A percentile compares a stretch with the other conserved stretches of the same genome.
Conservation (phyloP, 1,140 invertebrate genomes). For the Leguminivora glycinivorella region DNA sequence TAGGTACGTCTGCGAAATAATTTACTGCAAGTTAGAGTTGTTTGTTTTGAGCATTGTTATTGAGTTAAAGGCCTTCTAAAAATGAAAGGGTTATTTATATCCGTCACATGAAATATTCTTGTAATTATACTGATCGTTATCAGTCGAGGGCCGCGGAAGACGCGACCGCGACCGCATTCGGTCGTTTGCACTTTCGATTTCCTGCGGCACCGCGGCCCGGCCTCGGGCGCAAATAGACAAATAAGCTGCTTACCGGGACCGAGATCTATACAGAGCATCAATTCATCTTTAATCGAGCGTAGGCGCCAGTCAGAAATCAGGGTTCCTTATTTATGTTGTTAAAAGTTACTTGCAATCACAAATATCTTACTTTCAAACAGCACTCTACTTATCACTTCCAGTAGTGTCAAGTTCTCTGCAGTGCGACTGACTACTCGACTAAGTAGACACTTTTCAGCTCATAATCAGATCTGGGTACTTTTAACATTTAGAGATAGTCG, state of each 20-base stretch:
- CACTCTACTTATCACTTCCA: too few relatives aligned
- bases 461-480: neutral
- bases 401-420: neutral
- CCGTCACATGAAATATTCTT: neutral
- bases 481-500: too few relatives aligned
- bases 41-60: conserved; percentile 1
- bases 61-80: conserved; percentile 15
- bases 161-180: conserved; percentile 29
- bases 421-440: too few relatives aligned
- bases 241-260: conserved; percentile 26
- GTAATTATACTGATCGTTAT: conserved; percentile 21
- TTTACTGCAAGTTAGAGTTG: neutral
- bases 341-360: neutral
- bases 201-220: neutral
- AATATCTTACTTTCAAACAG: too few relatives aligned
- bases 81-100: conserved; percentile 15
- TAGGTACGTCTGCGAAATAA: neutral
- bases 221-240: conserved; percentile 28
- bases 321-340: neutral
- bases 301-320: conserved; percentile 14
- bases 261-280: conserved; percentile 29
- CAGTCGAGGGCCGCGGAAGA: conserved; percentile 15
- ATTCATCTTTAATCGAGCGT: conserved; percentile 36
- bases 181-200: conserved; percentile 36
- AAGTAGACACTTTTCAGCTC: neutral